Percentiles rank a stretch among this genome's conserved stretches.
Evolutionary conservation across 2,113 vertebrate genomes (phyloP).

Genomic region (Indri indri): DNA sequence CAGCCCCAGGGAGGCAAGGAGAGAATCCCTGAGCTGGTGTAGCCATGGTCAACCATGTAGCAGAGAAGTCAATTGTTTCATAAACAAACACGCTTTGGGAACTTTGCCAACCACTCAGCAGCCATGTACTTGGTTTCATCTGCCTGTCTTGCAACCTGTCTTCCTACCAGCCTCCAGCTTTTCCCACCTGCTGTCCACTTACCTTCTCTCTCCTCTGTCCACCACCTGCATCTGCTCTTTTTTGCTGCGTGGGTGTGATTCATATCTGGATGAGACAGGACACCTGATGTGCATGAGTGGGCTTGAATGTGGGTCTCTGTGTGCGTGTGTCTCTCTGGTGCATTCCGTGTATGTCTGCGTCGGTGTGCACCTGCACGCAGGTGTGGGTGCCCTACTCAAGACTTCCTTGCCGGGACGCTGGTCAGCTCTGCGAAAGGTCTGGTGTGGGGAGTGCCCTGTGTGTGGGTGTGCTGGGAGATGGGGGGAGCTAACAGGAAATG

Average conservation of each 20-base stretch:
- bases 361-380: not conserved
- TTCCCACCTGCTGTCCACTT: not conserved
- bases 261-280: not conserved
- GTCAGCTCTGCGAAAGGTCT: not conserved
- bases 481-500: not conserved
- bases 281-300: not conserved
- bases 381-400: not conserved
- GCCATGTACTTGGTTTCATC: not conserved
- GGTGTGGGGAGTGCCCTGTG: not conserved
- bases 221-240: not conserved
- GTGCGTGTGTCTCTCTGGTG: not conserved
- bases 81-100: not conserved
- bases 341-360: not conserved
- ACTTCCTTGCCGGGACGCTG: not conserved
- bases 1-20: not conserved
- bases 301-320: not conserved
- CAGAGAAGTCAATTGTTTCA: not conserved
- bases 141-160: not conserved
- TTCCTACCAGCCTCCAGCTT: not conserved
- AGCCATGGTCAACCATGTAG: not conserved
- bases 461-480: rapidly evolving
- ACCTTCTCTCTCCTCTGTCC: not conserved
- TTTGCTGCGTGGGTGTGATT: not conserved
- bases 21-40: not conserved
- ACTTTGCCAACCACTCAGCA: not conserved